Conservation (phyloP, 2,797 vertebrate species). For the Xiphorhynchus erythropygius region DNA sequence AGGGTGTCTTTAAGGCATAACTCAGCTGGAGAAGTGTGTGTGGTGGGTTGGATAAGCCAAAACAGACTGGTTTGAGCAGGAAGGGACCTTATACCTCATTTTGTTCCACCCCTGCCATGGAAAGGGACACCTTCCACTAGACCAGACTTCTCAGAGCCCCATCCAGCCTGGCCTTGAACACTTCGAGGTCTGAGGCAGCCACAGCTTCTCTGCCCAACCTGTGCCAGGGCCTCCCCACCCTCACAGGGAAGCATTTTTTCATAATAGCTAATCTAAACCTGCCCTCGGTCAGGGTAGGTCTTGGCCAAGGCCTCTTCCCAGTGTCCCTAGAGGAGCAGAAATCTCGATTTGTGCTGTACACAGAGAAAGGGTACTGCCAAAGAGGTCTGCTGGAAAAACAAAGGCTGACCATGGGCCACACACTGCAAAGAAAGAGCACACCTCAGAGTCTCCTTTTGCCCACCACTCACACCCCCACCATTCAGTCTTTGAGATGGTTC, state of each 20-base stretch:
- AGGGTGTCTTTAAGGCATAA: neutral
- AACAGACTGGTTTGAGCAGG: neutral
- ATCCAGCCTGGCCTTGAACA: rapidly evolving
- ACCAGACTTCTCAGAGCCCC: neutral
- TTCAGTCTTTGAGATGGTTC: rapidly evolving
- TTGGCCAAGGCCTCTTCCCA: neutral
- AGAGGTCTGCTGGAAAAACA: neutral
- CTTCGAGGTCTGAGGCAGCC: neutral
- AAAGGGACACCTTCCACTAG: neutral
- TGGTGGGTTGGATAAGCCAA: neutral
- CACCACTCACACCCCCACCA: neutral
- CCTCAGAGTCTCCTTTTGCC: neutral
- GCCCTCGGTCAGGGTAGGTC: neutral
- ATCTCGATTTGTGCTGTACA: neutral
- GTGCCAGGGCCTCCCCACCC: rapidly evolving
- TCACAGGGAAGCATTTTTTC: neutral
- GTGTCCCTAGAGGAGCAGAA: neutral
- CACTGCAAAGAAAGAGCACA: neutral
- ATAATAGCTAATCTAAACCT: neutral
- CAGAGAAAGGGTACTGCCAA: neutral
- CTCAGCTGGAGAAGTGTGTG: neutral
- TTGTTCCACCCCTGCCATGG: neutral
- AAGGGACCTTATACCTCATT: neutral
- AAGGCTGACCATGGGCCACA: neutral
- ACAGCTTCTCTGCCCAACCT: neutral